Evolutionary conservation across 2,113 vertebrate species (phyloP).

Genomic region (Plecturocebus donacophilus): DNA sequence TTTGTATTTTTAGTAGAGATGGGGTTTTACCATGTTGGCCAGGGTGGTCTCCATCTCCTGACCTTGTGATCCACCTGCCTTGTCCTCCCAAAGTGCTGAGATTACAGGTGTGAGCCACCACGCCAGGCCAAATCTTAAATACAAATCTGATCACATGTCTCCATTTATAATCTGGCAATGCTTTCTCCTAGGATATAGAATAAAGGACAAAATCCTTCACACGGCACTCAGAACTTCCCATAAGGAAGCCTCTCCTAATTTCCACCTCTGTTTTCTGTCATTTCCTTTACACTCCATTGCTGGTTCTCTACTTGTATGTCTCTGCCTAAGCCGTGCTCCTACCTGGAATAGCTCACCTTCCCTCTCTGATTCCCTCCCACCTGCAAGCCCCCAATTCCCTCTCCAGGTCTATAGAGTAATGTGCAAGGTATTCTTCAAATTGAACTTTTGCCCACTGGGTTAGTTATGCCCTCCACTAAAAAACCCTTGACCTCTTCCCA

Average conservation of each 20-base stretch:
- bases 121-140: neutral
- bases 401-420: neutral
- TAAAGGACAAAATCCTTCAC: neutral
- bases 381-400: neutral
- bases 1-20: too few relatives aligned
- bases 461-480: neutral
- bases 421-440: neutral
- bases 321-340: neutral
- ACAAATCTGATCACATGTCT: neutral
- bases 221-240: neutral
- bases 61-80: too few relatives aligned
- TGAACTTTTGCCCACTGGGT: neutral
- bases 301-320: neutral
- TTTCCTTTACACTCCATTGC: neutral
- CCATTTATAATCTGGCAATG: neutral
- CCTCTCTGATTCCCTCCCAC: fast-evolving
- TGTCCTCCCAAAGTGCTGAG: too few relatives aligned
- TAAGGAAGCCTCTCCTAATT: neutral
- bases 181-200: neutral
- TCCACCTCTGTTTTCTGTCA: neutral
- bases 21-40: too few relatives aligned
- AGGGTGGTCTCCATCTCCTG: too few relatives aligned
- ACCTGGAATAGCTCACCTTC: fast-evolving
- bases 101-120: too few relatives aligned
- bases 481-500: neutral